Percentiles rank a stretch among this genome's conserved stretches.
These are phyloP conservation scores for Muscidifurax raptorellus DNA, from an alignment of 1,140 invertebrate genomes.

Conservation along the genomic window DNA sequence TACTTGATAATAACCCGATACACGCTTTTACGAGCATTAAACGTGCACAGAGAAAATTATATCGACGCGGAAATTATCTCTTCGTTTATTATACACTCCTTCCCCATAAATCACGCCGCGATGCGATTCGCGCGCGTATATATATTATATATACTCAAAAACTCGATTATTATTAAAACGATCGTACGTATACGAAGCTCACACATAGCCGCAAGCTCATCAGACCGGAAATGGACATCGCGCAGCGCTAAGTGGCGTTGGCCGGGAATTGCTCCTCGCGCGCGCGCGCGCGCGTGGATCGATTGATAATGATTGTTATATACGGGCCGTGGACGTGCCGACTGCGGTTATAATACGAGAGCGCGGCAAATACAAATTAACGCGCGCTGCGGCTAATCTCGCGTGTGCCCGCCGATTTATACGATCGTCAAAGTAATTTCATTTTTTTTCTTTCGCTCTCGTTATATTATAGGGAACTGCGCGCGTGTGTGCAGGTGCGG, in stretches of 20 bases:
- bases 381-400: slow-evolving; percentile 15
- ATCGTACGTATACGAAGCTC: no score
- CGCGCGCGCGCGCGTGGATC: slow-evolving; percentile 49
- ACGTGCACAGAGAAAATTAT: no score
- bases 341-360: slow-evolving; percentile 26
- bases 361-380: slow-evolving; percentile 57
- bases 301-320: slow-evolving; percentile 60
- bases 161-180: no score
- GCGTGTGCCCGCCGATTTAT: not conserved
- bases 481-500: not conserved
- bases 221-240: not conserved
- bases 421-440: not conserved
- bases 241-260: not conserved
- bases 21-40: not conserved
- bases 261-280: no score
- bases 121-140: no score
- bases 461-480: no score
- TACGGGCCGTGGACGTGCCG: slow-evolving; percentile 53
- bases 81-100: not conserved
- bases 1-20: not conserved
- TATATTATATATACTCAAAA: no score
- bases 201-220: not conserved
- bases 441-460: not conserved
- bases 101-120: no score
- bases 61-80: not conserved